Percentiles rank a stretch among this genome's conserved stretches.
Evolutionary conservation across 2,113 vertebrate genomes (phyloP).

Genomic region (Crotalus helleri): DNA sequence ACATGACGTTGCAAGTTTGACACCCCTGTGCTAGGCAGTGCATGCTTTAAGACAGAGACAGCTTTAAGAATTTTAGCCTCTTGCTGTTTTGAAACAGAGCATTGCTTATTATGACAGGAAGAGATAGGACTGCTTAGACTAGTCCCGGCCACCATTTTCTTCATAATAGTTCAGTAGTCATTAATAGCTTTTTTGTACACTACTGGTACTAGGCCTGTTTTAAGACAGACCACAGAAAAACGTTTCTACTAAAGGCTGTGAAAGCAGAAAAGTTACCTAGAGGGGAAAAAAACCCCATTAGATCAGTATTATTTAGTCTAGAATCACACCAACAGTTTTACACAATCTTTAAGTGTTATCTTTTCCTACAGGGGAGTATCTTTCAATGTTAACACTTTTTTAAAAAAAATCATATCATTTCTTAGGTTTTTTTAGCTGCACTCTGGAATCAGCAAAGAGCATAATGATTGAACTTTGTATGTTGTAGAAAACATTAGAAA

Average conservation of each 20-base stretch:
- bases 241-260: neutral
- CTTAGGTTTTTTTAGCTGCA: neutral
- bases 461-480: neutral
- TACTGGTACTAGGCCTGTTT: neutral
- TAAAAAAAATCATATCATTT: neutral
- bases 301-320: neutral
- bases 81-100: conserved; percentile 4
- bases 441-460: neutral
- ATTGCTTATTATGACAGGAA: neutral
- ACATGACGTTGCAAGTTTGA: too few species aligned
- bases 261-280: neutral
- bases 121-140: neutral
- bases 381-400: neutral
- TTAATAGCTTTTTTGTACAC: neutral
- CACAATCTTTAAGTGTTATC: neutral
- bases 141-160: neutral
- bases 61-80: neutral
- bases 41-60: neutral
- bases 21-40: neutral
- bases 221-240: neutral
- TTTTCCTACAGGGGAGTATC: neutral
- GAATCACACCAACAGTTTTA: neutral
- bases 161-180: neutral
- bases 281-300: too few species aligned
- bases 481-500: neutral